phyloP scores from a whole-genome alignment of 1,140 invertebrate genomes.

The Scaptomyza hsui region DNA sequence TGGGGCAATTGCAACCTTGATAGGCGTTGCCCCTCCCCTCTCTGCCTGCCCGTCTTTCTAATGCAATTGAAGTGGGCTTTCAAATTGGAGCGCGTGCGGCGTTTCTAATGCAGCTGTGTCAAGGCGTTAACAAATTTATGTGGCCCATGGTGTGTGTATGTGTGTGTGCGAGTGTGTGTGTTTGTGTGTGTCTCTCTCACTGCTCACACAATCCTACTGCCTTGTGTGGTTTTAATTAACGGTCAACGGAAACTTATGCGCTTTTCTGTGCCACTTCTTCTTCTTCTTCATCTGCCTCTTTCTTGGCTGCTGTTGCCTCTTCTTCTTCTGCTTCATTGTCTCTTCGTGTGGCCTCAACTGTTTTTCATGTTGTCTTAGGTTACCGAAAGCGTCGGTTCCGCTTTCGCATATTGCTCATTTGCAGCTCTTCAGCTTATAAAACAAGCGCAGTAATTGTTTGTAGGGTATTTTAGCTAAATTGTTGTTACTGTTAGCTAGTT shows the following conservation, averaged over 20 bases:
- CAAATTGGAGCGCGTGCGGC: slow-evolving; percentile 65
- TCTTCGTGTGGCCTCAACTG: slow-evolving; percentile 59
- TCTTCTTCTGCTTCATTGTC: slow-evolving; percentile 35
- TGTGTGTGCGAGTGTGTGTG: slow-evolving; percentile 23
- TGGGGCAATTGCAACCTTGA: slow-evolving; percentile 64
- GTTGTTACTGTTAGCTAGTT: no score
- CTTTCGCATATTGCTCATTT: slow-evolving; percentile 61
- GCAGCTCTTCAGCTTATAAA: slow-evolving; percentile 30
- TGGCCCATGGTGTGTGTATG: slow-evolving; percentile 39
- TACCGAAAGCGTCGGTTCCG: slow-evolving; percentile 67
- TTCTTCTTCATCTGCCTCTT: slow-evolving; percentile 15
- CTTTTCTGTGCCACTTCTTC: slow-evolving; percentile 56
- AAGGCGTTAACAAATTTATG: slow-evolving; percentile 75
- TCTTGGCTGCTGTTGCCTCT: slow-evolving; percentile 23
- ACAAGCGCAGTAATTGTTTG: slow-evolving; percentile 9
- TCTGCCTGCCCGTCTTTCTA: not conserved
- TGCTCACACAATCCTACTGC: slow-evolving; percentile 25
- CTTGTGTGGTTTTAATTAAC: slow-evolving; percentile 79
- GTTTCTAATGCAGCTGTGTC: slow-evolving; percentile 69
- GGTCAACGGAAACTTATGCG: slow-evolving; percentile 78
- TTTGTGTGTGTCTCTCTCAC: slow-evolving; percentile 22
- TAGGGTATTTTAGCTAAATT: not conserved
- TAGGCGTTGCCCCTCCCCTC: slow-evolving; percentile 48
- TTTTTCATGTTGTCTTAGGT: slow-evolving; percentile 71
- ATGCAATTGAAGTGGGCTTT: slow-evolving; percentile 30